Base-by-base conservation (phyloP, 2,888 invertebrate species). In the Yponomeuta malinellus region DNA sequence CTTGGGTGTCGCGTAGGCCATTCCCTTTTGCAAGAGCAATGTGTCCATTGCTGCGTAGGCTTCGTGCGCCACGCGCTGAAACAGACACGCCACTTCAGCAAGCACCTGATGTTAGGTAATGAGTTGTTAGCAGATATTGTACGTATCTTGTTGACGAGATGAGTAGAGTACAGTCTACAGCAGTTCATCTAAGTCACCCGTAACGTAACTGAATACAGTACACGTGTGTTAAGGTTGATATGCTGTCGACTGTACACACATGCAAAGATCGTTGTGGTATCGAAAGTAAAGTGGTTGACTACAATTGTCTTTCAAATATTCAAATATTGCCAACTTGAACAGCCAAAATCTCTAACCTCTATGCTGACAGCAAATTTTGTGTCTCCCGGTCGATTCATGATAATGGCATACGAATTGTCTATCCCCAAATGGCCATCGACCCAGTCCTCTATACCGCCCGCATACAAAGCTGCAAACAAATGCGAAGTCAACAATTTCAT, bases 391-490 rank as follows among this genome's bases (percentile, higher is more conserved):
- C 70, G 31, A 66, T 63, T 88, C 87, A 92, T 83, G 86, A 90
- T 88, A 15, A 92, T 82, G 2, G 89, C 85, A 74, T 88, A 92
- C 0, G 91, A 89, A 72, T 90, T 88, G 75, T 91, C 91, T 23
- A 91, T 86, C 10, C 90, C 91, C 69, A 89, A 74, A 73, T 91
- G 91, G 2, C 91, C 87, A 72, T 91, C 90, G 2, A 90, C 83
- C 91, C 92, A 92, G 75, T 92, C 91, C 77, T 92, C 91, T 63
- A 92, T 87, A 4, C 91, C 91, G 12, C 91, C 91, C 0, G 91
- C 91, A 70, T 87, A 90, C 37, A 91, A 75, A 2, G 92, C 91
- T 92, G 76, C 10, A 81, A 79, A 71, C 15, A 72, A 43, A 43
- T 43, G 8, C 6, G 43, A 43, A 43, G 43, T 12, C n/a, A 68